Conservation (phyloP, 1,140 invertebrate genomes). For the honey bee (Apis mellifera) region Amel_HAv3.1 CM009946.2:6450501-6451000, state of each 20-base stretch:
- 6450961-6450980: too few relatives aligned
- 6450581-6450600: neutral
- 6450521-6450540: too few relatives aligned
- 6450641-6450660: constrained; percentile 16
- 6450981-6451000: neutral
- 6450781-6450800: constrained; percentile 32
- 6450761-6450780: constrained; percentile 22
- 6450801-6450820: neutral
- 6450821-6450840: neutral
- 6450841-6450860: too few relatives aligned
- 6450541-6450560: neutral
- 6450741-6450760: constrained; percentile 26
- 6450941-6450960: too few relatives aligned
- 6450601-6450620: neutral
- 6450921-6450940: too few relatives aligned
- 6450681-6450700: constrained; percentile 17
- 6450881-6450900: too few relatives aligned
- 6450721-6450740: constrained; percentile 29
- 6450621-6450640: neutral
- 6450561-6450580: neutral
- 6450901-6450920: too few relatives aligned
- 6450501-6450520: too few relatives aligned
- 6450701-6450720: constrained; percentile 13
- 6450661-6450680: constrained; percentile 35
- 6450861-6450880: neutral